phyloP scores from a whole-genome alignment of 1,140 invertebrate genomes.

The Phymastichus coffea region DNA sequence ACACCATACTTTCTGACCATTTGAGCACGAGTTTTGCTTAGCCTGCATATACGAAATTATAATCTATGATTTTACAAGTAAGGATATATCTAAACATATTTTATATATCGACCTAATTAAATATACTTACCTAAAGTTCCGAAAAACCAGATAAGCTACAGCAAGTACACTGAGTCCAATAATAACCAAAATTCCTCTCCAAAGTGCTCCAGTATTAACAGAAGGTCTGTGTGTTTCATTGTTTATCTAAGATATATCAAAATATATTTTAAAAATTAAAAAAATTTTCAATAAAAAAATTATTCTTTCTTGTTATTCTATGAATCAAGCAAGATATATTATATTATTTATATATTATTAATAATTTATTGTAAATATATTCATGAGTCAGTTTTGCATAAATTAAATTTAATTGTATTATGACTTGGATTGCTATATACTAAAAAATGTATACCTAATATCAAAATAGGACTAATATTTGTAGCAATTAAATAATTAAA shows the following conservation, averaged over 20 bases:
- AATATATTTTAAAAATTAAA: not conserved
- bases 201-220: constrained; percentile 49
- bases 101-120: constrained; percentile 12
- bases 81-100: constrained; percentile 2
- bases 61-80: not conserved
- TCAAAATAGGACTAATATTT: too few relatives aligned
- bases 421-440: not conserved
- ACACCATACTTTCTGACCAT: constrained; percentile 61
- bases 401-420: not conserved
- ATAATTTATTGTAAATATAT: not conserved
- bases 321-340: not conserved
- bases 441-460: not conserved
- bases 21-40: constrained; percentile 45
- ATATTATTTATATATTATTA: not conserved
- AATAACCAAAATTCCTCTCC: constrained; percentile 57
- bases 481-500: not conserved
- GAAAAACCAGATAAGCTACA: constrained; percentile 55
- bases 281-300: not conserved
- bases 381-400: not conserved
- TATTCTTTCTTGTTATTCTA: not conserved
- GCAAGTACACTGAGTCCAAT: constrained; percentile 53
- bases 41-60: constrained; percentile 33
- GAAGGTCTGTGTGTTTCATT: constrained; percentile 31
- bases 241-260: not conserved
- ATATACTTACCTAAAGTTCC: constrained; percentile 53